Base-by-base conservation (phyloP, 2,113 vertebrate species). In the Hydropotes inermis region DNA sequence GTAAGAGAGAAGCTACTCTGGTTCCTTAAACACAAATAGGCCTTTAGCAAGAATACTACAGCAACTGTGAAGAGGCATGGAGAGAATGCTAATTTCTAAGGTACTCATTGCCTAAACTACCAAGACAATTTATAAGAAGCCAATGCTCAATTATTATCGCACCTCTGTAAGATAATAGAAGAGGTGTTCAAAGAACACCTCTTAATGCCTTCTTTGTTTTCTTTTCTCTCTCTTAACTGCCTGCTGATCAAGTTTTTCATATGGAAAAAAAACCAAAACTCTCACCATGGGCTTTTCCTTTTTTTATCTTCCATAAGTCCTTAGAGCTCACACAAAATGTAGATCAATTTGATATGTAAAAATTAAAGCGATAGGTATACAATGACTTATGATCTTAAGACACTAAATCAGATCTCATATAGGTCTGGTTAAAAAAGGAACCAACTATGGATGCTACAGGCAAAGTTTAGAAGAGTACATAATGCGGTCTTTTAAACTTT, bases 51-150 rank as follows among this genome's bases (percentile, higher is more conserved):
- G 86, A 90, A 43, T 90, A 81, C 36, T 79, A 93, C 4, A 95
- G 86, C 94, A 97, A 92, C 93, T 61, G 87, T 36, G 45, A 95
- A 87, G 92, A 93, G 52, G 96, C 70, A 43, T 19, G 7, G 67
- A 50, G 45, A 95, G 50, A 92, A 94, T 36, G 82, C 58, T 93
- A 87, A 95, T 93, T 96, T 98, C 95, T 97, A 93, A 96, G 60
- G 83, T 39, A 93, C 83, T 94, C 61, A 47, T 95, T 47, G 92
- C 83, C 39, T 89, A 93, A 96, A 97, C 57, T 43, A 90, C 87
- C 30, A 33, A 84, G 30, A 90, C 57, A 96, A 95, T 87, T 96
- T 89, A 82, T 64, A 45, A 89, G 87, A 95, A 96, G 92, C 61
- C 92, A 81, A 67, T 85, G 74, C 57, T 96, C 84, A 92, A 64